A percentile compares a stretch with the other conserved stretches of the same genome.
These are phyloP conservation scores for Dicerorhinus sumatrensis DNA, from an alignment of 2,113 vertebrate genomes.

Conservation along the genomic window DNA sequence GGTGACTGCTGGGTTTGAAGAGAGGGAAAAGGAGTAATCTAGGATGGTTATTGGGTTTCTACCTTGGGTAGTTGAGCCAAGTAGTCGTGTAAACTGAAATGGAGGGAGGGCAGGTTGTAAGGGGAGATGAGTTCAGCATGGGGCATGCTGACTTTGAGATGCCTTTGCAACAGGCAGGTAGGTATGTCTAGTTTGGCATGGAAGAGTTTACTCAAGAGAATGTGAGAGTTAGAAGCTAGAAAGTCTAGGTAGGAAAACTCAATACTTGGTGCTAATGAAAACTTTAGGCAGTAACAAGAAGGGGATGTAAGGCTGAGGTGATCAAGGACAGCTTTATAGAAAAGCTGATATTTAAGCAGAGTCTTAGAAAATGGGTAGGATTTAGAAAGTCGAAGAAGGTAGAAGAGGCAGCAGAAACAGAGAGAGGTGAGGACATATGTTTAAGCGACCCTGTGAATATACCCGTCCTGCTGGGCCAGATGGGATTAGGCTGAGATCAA, in stretches of 20 bases:
- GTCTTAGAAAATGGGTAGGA: neutral
- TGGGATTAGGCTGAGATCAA: slow-evolving; percentile 47
- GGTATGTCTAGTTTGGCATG: neutral
- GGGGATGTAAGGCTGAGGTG: neutral
- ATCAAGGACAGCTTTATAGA: neutral
- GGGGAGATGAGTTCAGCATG: neutral
- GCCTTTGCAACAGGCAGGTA: neutral
- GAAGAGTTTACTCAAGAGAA: neutral
- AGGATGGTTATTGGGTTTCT: neutral
- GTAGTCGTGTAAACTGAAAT: neutral
- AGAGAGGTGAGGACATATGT: neutral
- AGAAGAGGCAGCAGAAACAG: neutral
- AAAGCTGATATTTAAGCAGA: neutral
- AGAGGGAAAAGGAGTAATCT: neutral
- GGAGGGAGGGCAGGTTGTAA: too few species aligned
- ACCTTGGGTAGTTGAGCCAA: neutral
- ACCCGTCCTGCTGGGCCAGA: neutral
- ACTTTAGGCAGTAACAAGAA: neutral
- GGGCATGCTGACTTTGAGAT: neutral
- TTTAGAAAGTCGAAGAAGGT: neutral
- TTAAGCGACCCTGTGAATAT: neutral
- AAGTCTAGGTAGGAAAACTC: neutral
- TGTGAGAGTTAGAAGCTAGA: neutral
- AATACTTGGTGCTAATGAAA: neutral
- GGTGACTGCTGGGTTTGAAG: neutral